Conservation (phyloP, 2,797 vertebrate genomes). For the Podargus strigoides region DNA sequence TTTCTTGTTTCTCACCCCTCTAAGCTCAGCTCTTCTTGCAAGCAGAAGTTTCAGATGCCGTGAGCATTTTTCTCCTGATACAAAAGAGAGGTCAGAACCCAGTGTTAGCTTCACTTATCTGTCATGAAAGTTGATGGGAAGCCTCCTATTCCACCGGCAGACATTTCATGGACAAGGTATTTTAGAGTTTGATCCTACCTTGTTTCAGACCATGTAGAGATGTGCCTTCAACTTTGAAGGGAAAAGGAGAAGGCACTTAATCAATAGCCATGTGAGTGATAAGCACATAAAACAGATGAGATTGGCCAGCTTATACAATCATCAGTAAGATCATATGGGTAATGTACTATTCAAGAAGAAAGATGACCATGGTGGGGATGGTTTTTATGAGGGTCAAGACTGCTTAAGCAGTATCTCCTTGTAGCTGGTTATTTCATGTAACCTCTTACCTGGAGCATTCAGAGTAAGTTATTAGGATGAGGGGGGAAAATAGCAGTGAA, state of each 20-base stretch:
- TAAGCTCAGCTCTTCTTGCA: not conserved
- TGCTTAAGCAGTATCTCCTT: not conserved
- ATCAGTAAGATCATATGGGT: not conserved
- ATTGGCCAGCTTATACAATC: conserved; percentile 7
- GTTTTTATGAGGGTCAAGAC: not conserved
- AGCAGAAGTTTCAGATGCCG: not conserved
- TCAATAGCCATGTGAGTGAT: conserved; percentile 48
- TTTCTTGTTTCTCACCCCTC: not conserved
- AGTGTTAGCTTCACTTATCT: not conserved
- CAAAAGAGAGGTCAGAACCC: not conserved
- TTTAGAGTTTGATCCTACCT: conserved; percentile 18
- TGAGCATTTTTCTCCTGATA: not conserved
- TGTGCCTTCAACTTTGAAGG: conserved; percentile 34
- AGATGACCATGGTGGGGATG: not conserved
- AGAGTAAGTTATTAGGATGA: not conserved
- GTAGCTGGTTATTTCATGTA: not conserved
- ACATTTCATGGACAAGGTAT: not conserved
- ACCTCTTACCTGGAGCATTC: not conserved
- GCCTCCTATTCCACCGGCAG: not conserved
- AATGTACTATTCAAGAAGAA: conserved; percentile 30
- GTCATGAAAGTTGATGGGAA: not conserved
- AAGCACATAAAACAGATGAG: conserved; percentile 38
- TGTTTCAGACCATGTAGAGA: not conserved
- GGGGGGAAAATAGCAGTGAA: not conserved
- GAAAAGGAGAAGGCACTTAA: conserved; percentile 42